A percentile compares a stretch with the other conserved stretches of the same genome.
phyloP scores from a whole-genome alignment of 2,797 vertebrate species.

The Vultur gryphus region DNA sequence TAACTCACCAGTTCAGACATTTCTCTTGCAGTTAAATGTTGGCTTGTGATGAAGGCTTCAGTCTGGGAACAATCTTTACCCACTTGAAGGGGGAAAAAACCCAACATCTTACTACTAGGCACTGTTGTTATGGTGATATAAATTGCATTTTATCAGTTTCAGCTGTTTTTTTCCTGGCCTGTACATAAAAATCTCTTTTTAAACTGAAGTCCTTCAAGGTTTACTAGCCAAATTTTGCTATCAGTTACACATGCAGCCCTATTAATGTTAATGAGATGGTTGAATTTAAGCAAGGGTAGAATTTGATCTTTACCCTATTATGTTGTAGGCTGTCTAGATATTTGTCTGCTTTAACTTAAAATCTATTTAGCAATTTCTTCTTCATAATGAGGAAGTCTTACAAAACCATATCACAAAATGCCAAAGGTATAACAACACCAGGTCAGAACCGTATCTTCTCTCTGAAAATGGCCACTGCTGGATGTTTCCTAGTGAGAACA shows the following conservation, averaged over 20 bases:
- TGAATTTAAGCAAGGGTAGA: conserved; percentile 14
- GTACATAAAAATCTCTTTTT: conserved; percentile 13
- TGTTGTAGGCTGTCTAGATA: neutral
- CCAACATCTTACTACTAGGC: conserved; percentile 17
- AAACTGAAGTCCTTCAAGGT: conserved; percentile 16
- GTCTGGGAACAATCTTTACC: conserved; percentile 56
- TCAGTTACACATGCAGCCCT: conserved; percentile 28
- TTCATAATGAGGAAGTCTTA: neutral
- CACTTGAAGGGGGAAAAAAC: conserved; percentile 36
- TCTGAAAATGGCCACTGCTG: neutral
- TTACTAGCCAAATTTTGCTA: conserved; percentile 41
- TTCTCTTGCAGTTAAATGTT: conserved; percentile 1
- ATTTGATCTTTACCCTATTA: conserved; percentile 7
- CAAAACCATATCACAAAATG: neutral
- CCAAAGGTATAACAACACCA: neutral
- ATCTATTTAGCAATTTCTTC: neutral
- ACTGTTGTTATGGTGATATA: conserved; percentile 24
- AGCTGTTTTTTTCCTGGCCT: conserved; percentile 23
- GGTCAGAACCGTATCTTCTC: neutral
- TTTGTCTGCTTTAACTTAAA: conserved; percentile 49
- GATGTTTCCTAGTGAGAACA: neutral
- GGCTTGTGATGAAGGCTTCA: conserved; percentile 14
- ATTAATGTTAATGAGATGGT: conserved; percentile 47
- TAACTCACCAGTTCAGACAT: conserved; percentile 7
- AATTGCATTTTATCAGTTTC: conserved; percentile 61